A percentile compares a stretch with the other conserved stretches of the same genome.
Evolutionary conservation across 2,113 vertebrate genomes (phyloP).

Genomic region (Bettongia penicillata): DNA sequence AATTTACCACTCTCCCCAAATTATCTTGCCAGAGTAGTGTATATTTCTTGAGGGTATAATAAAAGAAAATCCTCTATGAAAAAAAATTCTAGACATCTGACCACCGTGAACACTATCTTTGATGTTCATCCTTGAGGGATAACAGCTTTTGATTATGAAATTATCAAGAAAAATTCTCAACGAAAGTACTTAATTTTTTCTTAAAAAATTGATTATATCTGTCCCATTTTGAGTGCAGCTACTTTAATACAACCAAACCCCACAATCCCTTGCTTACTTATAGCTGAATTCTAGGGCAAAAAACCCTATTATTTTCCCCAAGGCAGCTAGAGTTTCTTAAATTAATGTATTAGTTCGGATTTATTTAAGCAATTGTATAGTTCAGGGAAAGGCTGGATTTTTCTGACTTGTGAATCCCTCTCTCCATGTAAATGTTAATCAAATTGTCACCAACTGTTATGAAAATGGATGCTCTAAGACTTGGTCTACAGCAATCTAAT

Average conservation of each 20-base stretch:
- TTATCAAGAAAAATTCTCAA: conserved; percentile 36
- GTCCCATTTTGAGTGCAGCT: conserved; percentile 1
- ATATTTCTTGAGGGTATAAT: conserved; percentile 37
- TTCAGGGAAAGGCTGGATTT: conserved; percentile 21
- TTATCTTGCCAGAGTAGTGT: neutral
- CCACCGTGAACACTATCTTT: conserved; percentile 57
- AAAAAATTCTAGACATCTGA: conserved; percentile 73
- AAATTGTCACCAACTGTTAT: neutral
- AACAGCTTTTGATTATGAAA: conserved; percentile 56
- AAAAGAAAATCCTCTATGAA: conserved; percentile 60
- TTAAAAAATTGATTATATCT: conserved; percentile 39
- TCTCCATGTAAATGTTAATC: conserved; percentile 40
- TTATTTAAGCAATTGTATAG: neutral
- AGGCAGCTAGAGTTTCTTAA: neutral
- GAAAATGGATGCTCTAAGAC: neutral
- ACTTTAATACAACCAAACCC: conserved; percentile 35
- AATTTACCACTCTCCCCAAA: conserved; percentile 33
- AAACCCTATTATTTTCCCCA: neutral
- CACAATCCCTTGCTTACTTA: neutral
- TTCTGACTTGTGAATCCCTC: conserved; percentile 20
- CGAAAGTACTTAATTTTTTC: conserved; percentile 46
- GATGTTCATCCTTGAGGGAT: conserved; percentile 72
- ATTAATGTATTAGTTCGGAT: neutral
- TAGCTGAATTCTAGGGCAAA: neutral
- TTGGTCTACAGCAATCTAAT: neutral